phyloP scores from a whole-genome alignment of 1,140 invertebrate genomes.

The Tetraneura akinire region DNA sequence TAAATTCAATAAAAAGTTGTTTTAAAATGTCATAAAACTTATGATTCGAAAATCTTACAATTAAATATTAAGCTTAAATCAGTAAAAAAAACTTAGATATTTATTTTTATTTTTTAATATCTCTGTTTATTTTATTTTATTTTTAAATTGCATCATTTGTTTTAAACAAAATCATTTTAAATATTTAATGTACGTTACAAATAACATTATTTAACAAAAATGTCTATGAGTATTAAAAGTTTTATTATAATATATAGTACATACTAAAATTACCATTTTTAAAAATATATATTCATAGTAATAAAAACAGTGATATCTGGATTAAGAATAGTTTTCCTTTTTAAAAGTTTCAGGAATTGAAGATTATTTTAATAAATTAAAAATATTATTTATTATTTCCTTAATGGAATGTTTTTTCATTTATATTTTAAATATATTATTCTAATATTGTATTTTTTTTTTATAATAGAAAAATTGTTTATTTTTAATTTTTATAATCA shows the following conservation, averaged over 20 bases:
- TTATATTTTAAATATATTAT: no score
- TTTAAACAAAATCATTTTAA: neutral
- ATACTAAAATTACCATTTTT: constrained; percentile 15
- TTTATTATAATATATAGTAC: neutral
- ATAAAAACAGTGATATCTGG: neutral
- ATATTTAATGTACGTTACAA: neutral
- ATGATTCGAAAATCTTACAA: no score
- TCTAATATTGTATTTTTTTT: no score
- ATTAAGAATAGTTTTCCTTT: constrained; percentile 21
- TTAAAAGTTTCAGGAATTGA: constrained; percentile 22
- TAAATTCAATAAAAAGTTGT: no score
- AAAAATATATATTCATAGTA: neutral
- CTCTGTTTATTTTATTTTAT: no score
- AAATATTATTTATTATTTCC: neutral
- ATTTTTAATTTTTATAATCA: no score
- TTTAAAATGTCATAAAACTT: no score
- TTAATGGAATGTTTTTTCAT: no score
- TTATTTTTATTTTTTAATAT: no score
- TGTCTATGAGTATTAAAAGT: neutral
- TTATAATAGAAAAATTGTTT: no score
- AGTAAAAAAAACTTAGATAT: no score
- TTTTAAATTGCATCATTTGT: neutral
- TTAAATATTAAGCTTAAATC: no score
- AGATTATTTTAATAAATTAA: neutral
- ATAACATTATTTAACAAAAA: neutral